Evolutionary conservation across 2,797 vertebrate genomes (phyloP).

Genomic region (Chromobotia macracanthus): DNA sequence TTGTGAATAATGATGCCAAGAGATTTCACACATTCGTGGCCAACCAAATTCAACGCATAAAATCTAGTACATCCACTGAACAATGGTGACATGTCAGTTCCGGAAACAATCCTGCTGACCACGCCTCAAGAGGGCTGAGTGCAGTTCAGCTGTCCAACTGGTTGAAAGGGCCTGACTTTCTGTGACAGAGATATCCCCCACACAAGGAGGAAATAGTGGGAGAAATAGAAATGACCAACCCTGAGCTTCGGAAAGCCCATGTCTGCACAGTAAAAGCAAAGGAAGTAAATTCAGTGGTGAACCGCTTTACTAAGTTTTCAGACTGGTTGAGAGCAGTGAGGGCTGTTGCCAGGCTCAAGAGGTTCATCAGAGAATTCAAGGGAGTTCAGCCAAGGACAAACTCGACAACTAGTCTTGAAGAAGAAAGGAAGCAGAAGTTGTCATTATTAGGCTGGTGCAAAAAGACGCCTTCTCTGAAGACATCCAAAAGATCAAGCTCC

Average conservation of each 20-base stretch:
- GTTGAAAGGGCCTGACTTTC: not conserved
- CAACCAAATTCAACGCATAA: no score
- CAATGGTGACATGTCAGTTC: no score
- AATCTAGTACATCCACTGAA: no score
- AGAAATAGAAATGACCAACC: slow-evolving; percentile 3
- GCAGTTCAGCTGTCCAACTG: no score
- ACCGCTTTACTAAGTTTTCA: slow-evolving; percentile 7
- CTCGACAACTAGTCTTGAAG: slow-evolving; percentile 4
- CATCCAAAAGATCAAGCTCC: no score
- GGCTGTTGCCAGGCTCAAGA: slow-evolving; percentile 18
- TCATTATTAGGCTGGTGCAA: slow-evolving; percentile 6
- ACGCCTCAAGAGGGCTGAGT: no score
- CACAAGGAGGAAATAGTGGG: not conserved
- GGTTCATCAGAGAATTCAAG: slow-evolving; percentile 29
- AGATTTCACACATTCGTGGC: no score
- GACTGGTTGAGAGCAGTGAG: slow-evolving; percentile 36
- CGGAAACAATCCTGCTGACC: no score
- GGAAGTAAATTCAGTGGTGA: not conserved
- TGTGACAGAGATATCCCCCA: not conserved
- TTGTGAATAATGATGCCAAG: no score
- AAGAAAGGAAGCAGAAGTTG: slow-evolving; percentile 30
- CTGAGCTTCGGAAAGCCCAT: slow-evolving; percentile 31
- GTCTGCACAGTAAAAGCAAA: slow-evolving; percentile 1
- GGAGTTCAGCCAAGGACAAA: slow-evolving; percentile 18
- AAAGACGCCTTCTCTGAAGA: not conserved